phyloP scores from a whole-genome alignment of 2,888 invertebrate genomes.

The Cinara cedri region DNA sequence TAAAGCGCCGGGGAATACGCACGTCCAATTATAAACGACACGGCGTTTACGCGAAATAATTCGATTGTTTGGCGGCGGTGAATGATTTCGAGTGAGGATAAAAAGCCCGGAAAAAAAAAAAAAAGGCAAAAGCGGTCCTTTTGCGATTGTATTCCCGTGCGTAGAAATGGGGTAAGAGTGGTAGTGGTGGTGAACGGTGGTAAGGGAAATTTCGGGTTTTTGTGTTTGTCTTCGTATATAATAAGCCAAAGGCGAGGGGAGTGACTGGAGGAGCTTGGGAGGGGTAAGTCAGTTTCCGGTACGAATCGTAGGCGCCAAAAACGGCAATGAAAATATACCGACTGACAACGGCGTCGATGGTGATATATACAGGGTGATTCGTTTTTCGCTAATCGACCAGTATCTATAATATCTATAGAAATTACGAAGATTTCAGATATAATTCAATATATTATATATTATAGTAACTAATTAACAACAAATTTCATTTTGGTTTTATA shows the following conservation, averaged over 20 bases:
- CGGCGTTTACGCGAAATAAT: no score
- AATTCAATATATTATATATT: no score
- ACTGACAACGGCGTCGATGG: neutral
- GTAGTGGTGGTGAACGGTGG: neutral
- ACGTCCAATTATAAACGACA: no score
- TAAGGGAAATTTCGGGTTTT: neutral
- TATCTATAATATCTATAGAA: no score
- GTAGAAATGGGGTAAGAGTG: neutral
- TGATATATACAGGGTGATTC: neutral
- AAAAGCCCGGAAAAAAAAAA: neutral
- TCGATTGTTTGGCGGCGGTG: no score
- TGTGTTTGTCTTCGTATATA: neutral
- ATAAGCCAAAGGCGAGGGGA: neutral
- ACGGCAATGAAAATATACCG: no score
- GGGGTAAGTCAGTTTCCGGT: constrained; percentile 9
- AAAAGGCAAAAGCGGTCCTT: neutral
- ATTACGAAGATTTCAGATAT: no score
- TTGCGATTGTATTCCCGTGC: no score
- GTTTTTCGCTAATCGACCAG: neutral
- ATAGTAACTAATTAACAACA: no score
- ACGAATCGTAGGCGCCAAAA: constrained; percentile 32
- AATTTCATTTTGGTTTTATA: no score
- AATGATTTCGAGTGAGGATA: no score
- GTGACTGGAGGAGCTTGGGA: neutral
- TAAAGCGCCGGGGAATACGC: no score